Evolutionary conservation across 2,888 invertebrate species (phyloP), one percentile per base, ranked within the genome.

Genomic region (Chloroclysta siterata): DNA sequence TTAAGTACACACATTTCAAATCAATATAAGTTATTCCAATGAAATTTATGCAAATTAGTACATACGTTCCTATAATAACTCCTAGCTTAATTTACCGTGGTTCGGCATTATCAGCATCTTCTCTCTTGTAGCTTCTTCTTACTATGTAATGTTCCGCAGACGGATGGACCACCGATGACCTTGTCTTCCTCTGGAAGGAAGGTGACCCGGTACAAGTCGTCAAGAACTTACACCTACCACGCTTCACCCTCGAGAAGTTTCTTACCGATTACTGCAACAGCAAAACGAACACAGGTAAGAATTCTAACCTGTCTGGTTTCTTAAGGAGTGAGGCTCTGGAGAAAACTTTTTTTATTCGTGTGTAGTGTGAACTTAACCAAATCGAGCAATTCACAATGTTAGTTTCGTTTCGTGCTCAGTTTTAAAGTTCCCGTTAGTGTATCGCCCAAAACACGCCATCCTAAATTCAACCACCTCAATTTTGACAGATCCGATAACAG

Each of bases 121-220:
- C 17, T 46, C 17, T 10, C 13, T 46, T 17, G 53, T 41, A 28
- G 41, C 17, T 41, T 39, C 57, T 8, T 52, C 50, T 58, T 59
- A 33, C 33, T 55, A 64, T 59, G 53, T 64, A 28, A 42, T 53
- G 42, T 56, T 62, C 22, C 60, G 7, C 88, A 99, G 99, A 99
- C 89, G 99, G 99, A 69, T 99, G 99, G 97, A 99, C 99, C 51
- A 99, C 98, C 52, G 97, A 97, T 75, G 99, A 99, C 93, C 94
- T 99, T 81, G 97, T 98, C 76, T 99, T 99, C 93, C 94, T 98
- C 74, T 99, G 99, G 99, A 98, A 98, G 88, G 97, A 97, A 86
- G 97, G 96, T 36, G 98, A 98, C 89, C 98, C 99, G 1, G 98
- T 99, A 61, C 99, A 99, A 94, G 97, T 98, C 72, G 97, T 98